Base-by-base conservation (phyloP, 2,888 invertebrate species). In the Endomychus coccineus region DNA sequence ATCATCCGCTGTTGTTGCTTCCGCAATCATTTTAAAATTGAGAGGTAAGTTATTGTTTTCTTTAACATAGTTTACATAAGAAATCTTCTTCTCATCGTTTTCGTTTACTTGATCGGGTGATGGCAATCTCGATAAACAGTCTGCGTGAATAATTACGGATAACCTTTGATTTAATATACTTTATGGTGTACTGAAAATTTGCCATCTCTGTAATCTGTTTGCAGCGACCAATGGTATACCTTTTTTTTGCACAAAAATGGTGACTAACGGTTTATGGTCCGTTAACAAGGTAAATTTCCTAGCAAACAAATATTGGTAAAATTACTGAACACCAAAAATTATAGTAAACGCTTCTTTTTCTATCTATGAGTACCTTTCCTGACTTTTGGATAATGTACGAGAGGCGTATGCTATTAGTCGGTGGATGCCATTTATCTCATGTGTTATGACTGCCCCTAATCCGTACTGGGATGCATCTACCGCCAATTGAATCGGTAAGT, bases 371-470 rank as follows among this genome's bases (percentile, higher is more conserved):
- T 27, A 15, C 15, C 16, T 27, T 15, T 27, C 16, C 16, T 27
- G 27, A 27, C 15, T 27, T 27, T 27, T 27, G 15, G 15, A n/a
- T 15, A 27, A 27, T 3, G 27, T 27, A n/a, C 16, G 27, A 27
- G 27, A 27, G 10, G 27, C 15, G 16, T 15, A 27, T 15, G 27
- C 27, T 27, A 27, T 27, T 4, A 16, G 27, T 16, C 15, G 27
- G 10, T 27, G 16, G 16, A 14, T 4, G 15, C 15, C 10, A 27
- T 13, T 4, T 14, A 13, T 15, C 14, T 27, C 14, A 27, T 27
- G 27, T 27, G 12, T 14, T 14, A 27, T 27, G 7, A 27, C 27
- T 4, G 27, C 27, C 15, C 27, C 27, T 14, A 11, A 14, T 13
- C 27, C 27, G 15, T 27, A 11, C 12, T 14, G 15, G 12, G 27